Conservation (phyloP, 2,888 invertebrate genomes). For the Neoscelio sp. region DNA sequence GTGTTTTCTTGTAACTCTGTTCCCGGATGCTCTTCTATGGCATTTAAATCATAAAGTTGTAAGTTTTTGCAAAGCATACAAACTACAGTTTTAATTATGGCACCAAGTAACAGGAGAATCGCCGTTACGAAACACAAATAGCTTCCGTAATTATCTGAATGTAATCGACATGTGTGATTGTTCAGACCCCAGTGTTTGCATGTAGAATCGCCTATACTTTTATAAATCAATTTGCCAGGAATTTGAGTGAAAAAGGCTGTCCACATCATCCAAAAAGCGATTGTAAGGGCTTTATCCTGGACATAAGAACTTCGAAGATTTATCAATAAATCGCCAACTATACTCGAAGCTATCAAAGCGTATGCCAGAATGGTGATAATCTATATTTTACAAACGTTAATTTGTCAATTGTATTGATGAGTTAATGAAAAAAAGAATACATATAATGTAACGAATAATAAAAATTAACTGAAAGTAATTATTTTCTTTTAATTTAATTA, state of each 20-base stretch:
- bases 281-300: conserved; percentile 86
- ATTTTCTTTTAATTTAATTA: background rate
- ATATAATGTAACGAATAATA: background rate
- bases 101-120: conserved; percentile 81
- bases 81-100: conserved; percentile 83
- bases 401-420: no score
- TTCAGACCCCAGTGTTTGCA: conserved; percentile 84
- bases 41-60: conserved; percentile 75
- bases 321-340: conserved; percentile 84
- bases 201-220: conserved; percentile 84
- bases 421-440: no score
- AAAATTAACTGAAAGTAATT: background rate
- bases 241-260: conserved; percentile 85
- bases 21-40: conserved; percentile 48
- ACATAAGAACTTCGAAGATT: conserved; percentile 84
- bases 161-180: conserved; percentile 82
- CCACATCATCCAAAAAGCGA: conserved; percentile 85
- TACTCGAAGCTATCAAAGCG: conserved; percentile 81
- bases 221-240: conserved; percentile 87
- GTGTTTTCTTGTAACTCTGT: conserved; percentile 70
- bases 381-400: no score
- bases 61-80: conserved; percentile 83
- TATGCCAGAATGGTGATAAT: conserved; percentile 82
- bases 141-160: conserved; percentile 83
- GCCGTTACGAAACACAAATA: conserved; percentile 84